Conservation (phyloP, 2,113 vertebrate genomes). For the Melanotaenia duboulayi region DNA sequence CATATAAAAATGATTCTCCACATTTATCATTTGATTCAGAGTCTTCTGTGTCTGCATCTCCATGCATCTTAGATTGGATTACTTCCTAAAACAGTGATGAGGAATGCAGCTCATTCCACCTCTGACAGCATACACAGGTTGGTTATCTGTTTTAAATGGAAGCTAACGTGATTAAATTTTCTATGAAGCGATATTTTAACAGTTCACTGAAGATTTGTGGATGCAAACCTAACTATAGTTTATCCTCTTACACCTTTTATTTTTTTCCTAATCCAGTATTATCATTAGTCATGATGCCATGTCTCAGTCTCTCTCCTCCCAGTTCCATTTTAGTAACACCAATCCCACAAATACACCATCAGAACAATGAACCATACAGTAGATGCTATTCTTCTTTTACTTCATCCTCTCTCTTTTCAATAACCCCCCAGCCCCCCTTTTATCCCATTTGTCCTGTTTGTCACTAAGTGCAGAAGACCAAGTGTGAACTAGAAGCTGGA, state of each 20-base stretch:
- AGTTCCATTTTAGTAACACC: background rate
- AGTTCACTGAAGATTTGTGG: background rate
- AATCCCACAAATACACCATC: background rate
- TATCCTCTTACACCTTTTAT: background rate
- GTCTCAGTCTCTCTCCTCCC: background rate
- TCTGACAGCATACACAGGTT: background rate
- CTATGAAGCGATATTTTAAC: background rate
- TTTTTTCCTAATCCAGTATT: background rate
- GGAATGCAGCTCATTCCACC: background rate
- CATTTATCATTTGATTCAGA: too few species aligned
- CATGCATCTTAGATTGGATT: too few species aligned
- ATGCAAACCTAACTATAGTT: background rate
- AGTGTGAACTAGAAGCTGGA: slow-evolving; percentile 11
- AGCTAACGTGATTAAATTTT: background rate
- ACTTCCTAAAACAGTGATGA: too few species aligned
- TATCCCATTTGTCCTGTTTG: background rate
- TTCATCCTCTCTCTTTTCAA: background rate
- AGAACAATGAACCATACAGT: slow-evolving; percentile 50
- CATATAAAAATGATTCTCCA: too few species aligned
- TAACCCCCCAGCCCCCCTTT: background rate
- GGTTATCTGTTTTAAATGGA: background rate
- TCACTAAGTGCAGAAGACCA: background rate
- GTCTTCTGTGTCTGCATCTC: too few species aligned
- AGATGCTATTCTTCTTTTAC: slow-evolving; percentile 30
- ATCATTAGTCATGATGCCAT: background rate